phyloP scores from a whole-genome alignment of 2,797 vertebrate genomes.

The Eleutherodactylus coqui region DNA sequence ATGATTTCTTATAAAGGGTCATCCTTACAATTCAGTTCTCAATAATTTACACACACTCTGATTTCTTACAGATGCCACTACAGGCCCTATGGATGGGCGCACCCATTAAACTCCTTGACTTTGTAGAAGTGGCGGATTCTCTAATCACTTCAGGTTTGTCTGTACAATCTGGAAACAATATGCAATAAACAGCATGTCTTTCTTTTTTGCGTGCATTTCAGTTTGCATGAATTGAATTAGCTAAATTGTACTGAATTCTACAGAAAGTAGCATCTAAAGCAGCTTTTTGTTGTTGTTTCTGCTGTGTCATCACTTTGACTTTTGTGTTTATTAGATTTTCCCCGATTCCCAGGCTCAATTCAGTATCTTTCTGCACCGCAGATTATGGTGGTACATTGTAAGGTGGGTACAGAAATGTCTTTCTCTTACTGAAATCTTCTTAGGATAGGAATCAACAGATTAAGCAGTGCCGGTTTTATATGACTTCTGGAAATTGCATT shows the following conservation, averaged over 20 bases:
- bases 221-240: neutral
- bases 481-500: no score
- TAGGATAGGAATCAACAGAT: no score
- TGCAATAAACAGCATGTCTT: neutral
- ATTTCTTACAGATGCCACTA: slow-evolving; percentile 79
- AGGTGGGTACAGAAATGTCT: slow-evolving; percentile 85
- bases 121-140: slow-evolving; percentile 80
- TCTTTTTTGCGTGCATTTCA: no score
- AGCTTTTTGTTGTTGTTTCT: neutral
- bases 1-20: no score
- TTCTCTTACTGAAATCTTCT: no score
- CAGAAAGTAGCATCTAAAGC: neutral
- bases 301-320: neutral
- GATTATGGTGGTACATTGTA: slow-evolving; percentile 83
- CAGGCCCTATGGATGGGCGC: slow-evolving; percentile 86
- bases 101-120: slow-evolving; percentile 85
- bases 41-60: neutral
- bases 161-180: neutral
- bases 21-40: neutral
- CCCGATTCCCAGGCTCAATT: slow-evolving; percentile 80
- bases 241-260: no score
- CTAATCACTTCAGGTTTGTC: slow-evolving; percentile 76
- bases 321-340: slow-evolving; percentile 68
- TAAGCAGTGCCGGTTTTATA: no score
- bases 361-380: slow-evolving; percentile 80